Conservation (phyloP, 53 echinoderm and acorn worm species). For the Holothuria scabra region DNA sequence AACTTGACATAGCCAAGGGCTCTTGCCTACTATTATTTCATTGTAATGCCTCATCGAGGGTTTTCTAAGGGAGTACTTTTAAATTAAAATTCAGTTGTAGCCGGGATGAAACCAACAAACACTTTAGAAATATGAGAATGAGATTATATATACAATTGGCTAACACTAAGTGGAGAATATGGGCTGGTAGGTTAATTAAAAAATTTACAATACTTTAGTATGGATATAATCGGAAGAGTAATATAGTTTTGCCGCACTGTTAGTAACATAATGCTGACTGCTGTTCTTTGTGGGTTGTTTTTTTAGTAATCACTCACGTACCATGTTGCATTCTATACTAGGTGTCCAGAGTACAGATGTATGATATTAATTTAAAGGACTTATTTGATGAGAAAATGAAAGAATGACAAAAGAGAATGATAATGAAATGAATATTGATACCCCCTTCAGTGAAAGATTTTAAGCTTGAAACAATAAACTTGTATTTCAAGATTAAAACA, state of each 20-base stretch:
- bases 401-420: too few relatives aligned
- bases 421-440: too few relatives aligned
- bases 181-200: constrained; percentile 38
- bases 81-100: neutral
- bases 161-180: constrained; percentile 9
- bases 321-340: too few relatives aligned
- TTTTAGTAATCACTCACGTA: too few relatives aligned
- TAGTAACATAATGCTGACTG: neutral
- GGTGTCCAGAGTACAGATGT: too few relatives aligned
- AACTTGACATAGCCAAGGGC: constrained; percentile 8
- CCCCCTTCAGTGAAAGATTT: too few relatives aligned
- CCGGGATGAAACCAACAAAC: constrained; percentile 9
- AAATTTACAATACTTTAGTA: constrained; percentile 11
- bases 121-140: constrained; percentile 33
- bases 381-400: too few relatives aligned
- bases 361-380: too few relatives aligned
- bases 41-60: neutral
- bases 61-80: neutral
- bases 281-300: too few relatives aligned
- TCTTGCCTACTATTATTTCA: constrained; percentile 10
- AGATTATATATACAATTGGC: constrained; percentile 3
- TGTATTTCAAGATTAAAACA: too few relatives aligned
- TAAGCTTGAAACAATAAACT: too few relatives aligned
- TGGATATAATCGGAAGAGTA: constrained; percentile 31
- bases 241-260: constrained; percentile 11